Evolutionary conservation across 2,888 invertebrate species (phyloP).

Genomic region (Baccha elongata): DNA sequence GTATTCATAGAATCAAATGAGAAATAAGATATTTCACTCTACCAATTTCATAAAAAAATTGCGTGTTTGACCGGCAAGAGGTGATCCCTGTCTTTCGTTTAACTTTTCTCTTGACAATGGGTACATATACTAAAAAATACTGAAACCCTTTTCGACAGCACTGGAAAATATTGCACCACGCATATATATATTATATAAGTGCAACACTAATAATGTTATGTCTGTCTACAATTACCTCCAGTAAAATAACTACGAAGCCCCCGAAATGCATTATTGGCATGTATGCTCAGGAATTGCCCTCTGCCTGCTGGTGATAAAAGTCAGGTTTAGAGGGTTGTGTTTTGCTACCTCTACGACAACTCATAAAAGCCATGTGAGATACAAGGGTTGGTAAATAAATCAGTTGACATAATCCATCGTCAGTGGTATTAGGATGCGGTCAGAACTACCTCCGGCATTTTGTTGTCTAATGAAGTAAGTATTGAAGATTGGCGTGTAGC

Average conservation of each 20-base stretch:
- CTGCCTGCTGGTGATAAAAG: constrained; percentile 62
- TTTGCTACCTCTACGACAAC: not conserved
- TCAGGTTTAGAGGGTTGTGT: constrained; percentile 64
- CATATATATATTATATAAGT: too few species aligned
- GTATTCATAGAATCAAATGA: too few species aligned
- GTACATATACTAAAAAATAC: too few species aligned
- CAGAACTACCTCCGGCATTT: constrained; percentile 60
- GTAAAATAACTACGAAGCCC: constrained; percentile 50
- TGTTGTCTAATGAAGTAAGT: constrained; percentile 1
- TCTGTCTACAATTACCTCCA: constrained; percentile 42
- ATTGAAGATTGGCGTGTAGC: constrained; percentile 4
- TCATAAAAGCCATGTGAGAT: not conserved
- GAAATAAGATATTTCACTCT: too few species aligned
- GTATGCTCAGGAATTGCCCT: constrained; percentile 48
- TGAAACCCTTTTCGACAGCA: not conserved
- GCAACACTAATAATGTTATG: constrained; percentile 38
- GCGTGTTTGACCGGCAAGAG: too few species aligned
- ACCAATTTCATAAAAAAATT: too few species aligned
- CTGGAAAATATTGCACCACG: not conserved
- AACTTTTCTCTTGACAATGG: too few species aligned
- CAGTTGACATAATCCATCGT: constrained; percentile 72
- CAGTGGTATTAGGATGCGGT: constrained; percentile 71
- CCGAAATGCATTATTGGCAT: constrained; percentile 62
- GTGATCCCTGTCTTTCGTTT: too few species aligned
- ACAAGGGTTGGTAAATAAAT: constrained; percentile 63